phyloP scores from a whole-genome alignment of 2,113 vertebrate genomes.

The Empidonax traillii region DNA sequence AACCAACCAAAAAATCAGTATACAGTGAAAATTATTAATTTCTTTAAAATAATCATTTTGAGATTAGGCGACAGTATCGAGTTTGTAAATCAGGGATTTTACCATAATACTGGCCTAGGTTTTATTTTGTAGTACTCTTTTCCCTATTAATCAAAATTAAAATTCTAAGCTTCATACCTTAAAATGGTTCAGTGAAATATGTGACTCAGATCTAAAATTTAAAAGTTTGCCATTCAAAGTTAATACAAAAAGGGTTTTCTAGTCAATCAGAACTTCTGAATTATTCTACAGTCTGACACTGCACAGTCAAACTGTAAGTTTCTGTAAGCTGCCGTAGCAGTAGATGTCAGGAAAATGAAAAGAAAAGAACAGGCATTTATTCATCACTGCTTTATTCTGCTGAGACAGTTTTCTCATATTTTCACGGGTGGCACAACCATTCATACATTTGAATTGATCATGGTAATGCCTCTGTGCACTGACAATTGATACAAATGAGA shows the following conservation, averaged over 20 bases:
- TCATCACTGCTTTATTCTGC: neutral
- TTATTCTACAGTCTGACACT: neutral
- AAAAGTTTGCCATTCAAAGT: neutral
- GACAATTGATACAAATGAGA: constrained; percentile 17
- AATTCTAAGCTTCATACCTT: neutral
- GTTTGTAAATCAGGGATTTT: neutral
- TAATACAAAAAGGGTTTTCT: neutral
- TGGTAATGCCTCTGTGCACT: neutral
- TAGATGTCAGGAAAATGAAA: neutral
- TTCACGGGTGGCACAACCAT: neutral
- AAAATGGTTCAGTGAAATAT: neutral
- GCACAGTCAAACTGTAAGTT: neutral
- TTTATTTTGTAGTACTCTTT: neutral
- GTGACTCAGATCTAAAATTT: neutral
- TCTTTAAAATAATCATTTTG: neutral
- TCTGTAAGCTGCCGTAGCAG: neutral
- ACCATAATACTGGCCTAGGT: neutral
- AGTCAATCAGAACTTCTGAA: neutral
- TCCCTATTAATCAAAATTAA: neutral
- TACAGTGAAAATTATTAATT: neutral
- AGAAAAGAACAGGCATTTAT: neutral
- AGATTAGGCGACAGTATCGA: neutral
- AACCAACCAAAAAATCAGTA: too few species aligned
- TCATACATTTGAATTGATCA: neutral
- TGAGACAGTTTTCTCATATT: neutral